These are phyloP conservation scores for Oligia strigilis DNA, from an alignment of 2,888 invertebrate species.

Conservation along the genomic window DNA sequence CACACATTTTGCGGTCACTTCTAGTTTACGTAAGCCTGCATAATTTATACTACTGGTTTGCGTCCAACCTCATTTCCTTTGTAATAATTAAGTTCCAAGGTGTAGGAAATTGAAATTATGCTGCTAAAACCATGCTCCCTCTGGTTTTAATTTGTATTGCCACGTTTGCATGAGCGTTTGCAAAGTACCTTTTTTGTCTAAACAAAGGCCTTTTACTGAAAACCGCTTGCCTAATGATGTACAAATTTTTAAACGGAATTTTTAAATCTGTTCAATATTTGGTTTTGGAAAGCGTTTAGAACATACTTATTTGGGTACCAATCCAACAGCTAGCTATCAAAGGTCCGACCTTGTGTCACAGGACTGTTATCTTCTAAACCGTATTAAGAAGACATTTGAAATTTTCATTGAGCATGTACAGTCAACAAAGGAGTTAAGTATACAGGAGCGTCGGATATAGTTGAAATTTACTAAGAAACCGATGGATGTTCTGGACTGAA, in stretches of 20 bases:
- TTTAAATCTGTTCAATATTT: background rate
- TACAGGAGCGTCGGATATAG: no score
- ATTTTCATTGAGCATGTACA: background rate
- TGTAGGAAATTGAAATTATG: slow-evolving; percentile 42
- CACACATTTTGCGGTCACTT: background rate
- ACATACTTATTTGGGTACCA: background rate
- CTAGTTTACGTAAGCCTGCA: background rate
- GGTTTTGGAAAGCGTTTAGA: background rate
- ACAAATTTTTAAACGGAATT: slow-evolving; percentile 1
- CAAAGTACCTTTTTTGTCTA: background rate
- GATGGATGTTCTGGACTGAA: no score
- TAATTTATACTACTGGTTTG: slow-evolving; percentile 26
- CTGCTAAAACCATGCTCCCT: background rate
- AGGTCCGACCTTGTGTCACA: background rate
- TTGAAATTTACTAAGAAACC: no score
- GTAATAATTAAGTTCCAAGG: slow-evolving; percentile 34
- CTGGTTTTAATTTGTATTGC: slow-evolving; percentile 14
- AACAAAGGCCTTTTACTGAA: background rate
- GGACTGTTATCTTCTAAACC: background rate
- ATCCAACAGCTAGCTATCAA: background rate
- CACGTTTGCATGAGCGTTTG: slow-evolving; percentile 1
- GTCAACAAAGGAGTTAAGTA: no score
- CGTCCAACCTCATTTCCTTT: slow-evolving; percentile 41
- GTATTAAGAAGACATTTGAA: background rate
- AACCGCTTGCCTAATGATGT: slow-evolving; percentile 7